Evolutionary conservation across 2,113 vertebrate genomes (phyloP).

Genomic region (Triplophysa siluroides): DNA sequence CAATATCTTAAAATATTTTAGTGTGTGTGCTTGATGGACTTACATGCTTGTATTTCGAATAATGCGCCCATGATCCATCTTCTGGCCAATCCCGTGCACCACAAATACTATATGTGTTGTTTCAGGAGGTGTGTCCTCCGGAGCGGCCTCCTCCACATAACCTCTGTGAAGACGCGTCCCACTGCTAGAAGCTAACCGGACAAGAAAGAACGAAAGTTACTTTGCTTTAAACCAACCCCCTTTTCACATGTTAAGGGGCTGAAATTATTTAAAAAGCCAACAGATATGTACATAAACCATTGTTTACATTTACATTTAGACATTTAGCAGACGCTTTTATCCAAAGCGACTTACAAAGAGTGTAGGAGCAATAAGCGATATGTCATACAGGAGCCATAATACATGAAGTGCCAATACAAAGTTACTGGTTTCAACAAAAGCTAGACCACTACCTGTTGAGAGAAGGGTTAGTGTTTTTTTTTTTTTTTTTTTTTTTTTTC

Average conservation of each 20-base stretch:
- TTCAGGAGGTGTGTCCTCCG: constrained; percentile 90
- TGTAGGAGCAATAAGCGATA: too few species aligned
- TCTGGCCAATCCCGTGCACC: constrained; percentile 95
- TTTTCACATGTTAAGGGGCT: background rate
- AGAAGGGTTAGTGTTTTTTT: too few species aligned
- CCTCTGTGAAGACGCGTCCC: constrained; percentile 93
- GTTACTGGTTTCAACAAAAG: too few species aligned
- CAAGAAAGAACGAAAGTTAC: constrained; percentile 13
- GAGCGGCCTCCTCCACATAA: constrained; percentile 92
- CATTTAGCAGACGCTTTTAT: too few species aligned
- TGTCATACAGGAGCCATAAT: too few species aligned
- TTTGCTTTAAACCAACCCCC: background rate
- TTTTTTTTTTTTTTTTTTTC: too few species aligned
- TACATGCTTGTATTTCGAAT: constrained; percentile 97
- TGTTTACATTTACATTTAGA: too few species aligned
- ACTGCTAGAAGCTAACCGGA: constrained; percentile 85
- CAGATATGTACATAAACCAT: background rate
- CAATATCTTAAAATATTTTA: too few species aligned
- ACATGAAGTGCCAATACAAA: too few species aligned
- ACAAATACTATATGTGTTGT: constrained; percentile 95
- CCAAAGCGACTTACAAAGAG: too few species aligned
- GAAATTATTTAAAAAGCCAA: background rate
- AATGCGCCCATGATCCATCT: constrained; percentile 98
- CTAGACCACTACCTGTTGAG: too few species aligned
- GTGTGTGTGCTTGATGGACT: constrained; percentile 60